Evolutionary conservation across 2,888 invertebrate species (phyloP), one percentile per base, ranked within the genome.

Genomic region (Drosophila lacicola): DNA sequence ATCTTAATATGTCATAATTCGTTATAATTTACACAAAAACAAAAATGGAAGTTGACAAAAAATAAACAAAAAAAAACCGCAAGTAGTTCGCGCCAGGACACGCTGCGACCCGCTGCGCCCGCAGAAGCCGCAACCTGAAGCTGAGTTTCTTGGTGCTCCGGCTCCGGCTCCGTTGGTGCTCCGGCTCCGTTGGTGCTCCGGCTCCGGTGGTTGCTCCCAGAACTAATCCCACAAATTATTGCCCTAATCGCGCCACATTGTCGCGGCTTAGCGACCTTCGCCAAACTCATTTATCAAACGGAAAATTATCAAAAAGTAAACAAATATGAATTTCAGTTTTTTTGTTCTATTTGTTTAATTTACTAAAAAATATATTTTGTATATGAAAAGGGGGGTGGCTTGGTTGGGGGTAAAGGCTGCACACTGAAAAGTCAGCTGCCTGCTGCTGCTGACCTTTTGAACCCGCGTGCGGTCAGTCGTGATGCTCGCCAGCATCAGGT

Each of bases 1-100:
- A 88, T 85, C 89, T 78, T 80, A 86, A 88, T 88, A 83, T 86
- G 89, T 86, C 87, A 85, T 85, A 85, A 85, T 88, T 88, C 89
- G 84, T 71, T 76, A 83, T 86, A 88, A 88, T 86, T 84, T 71
- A 56, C 29, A 53, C 49, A 47, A n/a, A 46, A 33, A 19, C 10
- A 37, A 25, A 21, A 21, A 10, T 25, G 25, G 8, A 29, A 29
- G 29, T 8, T 8, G 8, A 29, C 29, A 29, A 29, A 29, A 29
- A 29, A n/a, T n/a, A n/a, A n/a, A 29, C 8, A 29, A 29, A 17
- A 2, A 29, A 29, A 67, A 84, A 83, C 88, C 88, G 86, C 88
- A 83, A 71, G 81, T 66, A 71, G 76, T 78, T 82, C 82, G 63
- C 83, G 64, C 64, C 71, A 56, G 71, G 76, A 79, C 57, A 47